Evolutionary conservation across 2,888 invertebrate genomes (phyloP).

Genomic region (Leptodirus hochenwartii): DNA sequence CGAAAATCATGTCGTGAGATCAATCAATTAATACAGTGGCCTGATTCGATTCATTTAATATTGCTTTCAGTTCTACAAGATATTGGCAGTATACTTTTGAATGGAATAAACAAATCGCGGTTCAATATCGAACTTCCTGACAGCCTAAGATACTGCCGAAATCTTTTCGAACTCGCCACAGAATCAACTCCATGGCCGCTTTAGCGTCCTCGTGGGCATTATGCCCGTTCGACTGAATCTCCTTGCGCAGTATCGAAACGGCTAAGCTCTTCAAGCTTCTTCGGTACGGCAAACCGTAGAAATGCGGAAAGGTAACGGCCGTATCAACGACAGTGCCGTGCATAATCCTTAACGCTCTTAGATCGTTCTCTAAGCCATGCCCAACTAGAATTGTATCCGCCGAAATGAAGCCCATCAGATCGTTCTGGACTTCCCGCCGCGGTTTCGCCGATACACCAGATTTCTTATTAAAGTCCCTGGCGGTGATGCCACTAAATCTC

Average conservation of each 20-base stretch:
- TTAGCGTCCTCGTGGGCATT: conserved; percentile 87
- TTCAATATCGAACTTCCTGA: too few relatives aligned
- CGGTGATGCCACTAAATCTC: conserved; percentile 81
- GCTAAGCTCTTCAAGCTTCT: conserved; percentile 66
- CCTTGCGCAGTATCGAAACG: conserved; percentile 49
- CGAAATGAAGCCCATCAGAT: conserved; percentile 61
- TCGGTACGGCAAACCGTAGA: conserved; percentile 64
- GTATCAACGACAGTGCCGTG: conserved; percentile 82
- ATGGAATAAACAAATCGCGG: too few relatives aligned
- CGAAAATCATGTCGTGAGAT: too few relatives aligned
- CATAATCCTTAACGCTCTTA: conserved; percentile 67
- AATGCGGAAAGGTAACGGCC: conserved; percentile 72
- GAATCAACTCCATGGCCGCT: conserved; percentile 76
- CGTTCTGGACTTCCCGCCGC: conserved; percentile 65
- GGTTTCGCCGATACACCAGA: conserved; percentile 38
- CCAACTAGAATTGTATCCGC: conserved; percentile 83
- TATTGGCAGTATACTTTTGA: background rate
- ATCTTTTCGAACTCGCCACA: conserved; percentile 51
- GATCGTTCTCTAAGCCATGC: conserved; percentile 88
- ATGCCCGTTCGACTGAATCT: conserved; percentile 77
- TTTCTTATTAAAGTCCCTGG: conserved; percentile 35
- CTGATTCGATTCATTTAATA: too few relatives aligned
- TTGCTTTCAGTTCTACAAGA: too few relatives aligned
- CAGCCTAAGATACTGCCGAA: too few relatives aligned
- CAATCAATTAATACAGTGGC: too few relatives aligned